Conservation (phyloP, 92 coral and sea anemone species). For the Meandrina meandrites region DNA sequence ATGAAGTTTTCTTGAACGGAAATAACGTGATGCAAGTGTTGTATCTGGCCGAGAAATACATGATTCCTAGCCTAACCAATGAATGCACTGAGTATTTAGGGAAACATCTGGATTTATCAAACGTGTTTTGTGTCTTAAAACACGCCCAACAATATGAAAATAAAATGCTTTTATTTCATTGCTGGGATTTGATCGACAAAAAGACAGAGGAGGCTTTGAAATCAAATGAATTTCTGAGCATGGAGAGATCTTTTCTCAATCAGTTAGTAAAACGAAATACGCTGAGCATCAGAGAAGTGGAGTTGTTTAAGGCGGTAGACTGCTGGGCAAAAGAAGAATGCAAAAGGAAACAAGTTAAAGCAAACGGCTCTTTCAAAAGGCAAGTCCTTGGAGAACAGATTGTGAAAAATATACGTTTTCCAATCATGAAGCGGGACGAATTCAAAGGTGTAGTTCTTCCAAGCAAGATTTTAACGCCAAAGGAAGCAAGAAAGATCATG, state of each 20-base stretch:
- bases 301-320: slow-evolving; percentile 57
- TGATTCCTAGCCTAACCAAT: too few relatives aligned
- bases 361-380: slow-evolving; percentile 42
- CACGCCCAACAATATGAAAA: not conserved
- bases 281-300: too few relatives aligned
- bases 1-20: too few relatives aligned
- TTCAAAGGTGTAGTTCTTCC: slow-evolving; percentile 21
- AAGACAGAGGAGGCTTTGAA: too few relatives aligned
- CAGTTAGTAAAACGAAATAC: slow-evolving; percentile 40
- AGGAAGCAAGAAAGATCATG: slow-evolving; percentile 1
- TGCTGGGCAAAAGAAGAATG: slow-evolving; percentile 44
- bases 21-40: too few relatives aligned
- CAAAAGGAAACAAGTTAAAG: not conserved
- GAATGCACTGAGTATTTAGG: slow-evolving; percentile 25
- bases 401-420: slow-evolving; percentile 48
- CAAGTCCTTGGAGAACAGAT: slow-evolving; percentile 42
- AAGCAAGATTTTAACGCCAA: not conserved
- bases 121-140: not conserved
- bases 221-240: slow-evolving; percentile 34
- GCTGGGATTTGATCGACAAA: slow-evolving; percentile 52
- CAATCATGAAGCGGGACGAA: slow-evolving; percentile 28
- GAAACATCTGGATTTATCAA: slow-evolving; percentile 25
- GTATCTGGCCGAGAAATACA: too few relatives aligned
- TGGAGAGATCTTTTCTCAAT: slow-evolving; percentile 16
- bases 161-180: slow-evolving; percentile 32